phyloP scores from a whole-genome alignment of 2,797 vertebrate species.

The Micrastur ruficollis region DNA sequence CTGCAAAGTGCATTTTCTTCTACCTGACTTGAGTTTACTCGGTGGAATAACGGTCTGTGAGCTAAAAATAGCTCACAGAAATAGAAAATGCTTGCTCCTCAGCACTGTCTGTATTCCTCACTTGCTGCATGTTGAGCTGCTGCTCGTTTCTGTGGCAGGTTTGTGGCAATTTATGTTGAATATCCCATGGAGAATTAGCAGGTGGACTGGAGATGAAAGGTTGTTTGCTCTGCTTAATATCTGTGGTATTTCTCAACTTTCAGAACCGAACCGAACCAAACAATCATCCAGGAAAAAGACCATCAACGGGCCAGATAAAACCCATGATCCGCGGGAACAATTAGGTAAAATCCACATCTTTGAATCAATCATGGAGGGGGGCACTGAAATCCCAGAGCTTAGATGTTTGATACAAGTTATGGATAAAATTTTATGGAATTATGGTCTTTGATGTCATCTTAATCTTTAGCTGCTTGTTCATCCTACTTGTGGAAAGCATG shows the following conservation, averaged over 20 bases:
- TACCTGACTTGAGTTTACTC: conserved; percentile 40
- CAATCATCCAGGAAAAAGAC: background rate
- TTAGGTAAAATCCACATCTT: background rate
- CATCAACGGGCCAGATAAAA: background rate
- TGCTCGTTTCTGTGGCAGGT: background rate
- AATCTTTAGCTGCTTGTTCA: background rate
- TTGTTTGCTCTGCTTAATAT: background rate
- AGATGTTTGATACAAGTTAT: background rate
- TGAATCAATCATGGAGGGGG: background rate
- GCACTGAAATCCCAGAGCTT: background rate
- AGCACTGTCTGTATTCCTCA: background rate
- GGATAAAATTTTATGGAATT: background rate
- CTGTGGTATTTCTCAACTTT: background rate
- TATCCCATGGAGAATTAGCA: background rate
- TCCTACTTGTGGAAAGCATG: background rate
- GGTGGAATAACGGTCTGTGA: conserved; percentile 34
- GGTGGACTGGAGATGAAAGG: background rate
- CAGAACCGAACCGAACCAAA: background rate
- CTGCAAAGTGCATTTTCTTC: conserved; percentile 35
- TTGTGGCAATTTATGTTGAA: background rate
- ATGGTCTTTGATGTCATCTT: background rate
- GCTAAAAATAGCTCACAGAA: conserved; percentile 47
- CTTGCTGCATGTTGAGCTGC: background rate
- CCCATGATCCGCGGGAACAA: background rate
- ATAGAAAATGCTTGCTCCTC: background rate